Percentiles rank a stretch among this genome's conserved stretches.
Conservation (phyloP, 2,797 vertebrate genomes). For the Parotocinclus haroldoi region DNA sequence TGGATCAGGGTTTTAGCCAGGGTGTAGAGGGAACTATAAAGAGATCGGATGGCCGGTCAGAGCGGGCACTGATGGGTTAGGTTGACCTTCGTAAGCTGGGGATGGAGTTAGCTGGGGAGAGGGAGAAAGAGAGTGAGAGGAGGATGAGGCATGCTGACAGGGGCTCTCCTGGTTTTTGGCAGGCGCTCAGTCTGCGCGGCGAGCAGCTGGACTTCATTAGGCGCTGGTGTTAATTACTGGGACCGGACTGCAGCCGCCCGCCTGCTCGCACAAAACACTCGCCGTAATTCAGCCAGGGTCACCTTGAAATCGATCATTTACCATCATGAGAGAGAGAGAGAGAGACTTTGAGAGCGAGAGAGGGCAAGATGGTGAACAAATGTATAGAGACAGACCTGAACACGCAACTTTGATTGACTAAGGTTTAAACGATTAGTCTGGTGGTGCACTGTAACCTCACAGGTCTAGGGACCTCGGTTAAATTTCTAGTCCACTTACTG, state of each 20-base stretch:
- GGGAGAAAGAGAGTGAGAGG: slow-evolving; percentile 23
- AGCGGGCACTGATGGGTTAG: slow-evolving; percentile 37
- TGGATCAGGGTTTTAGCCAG: slow-evolving; percentile 18
- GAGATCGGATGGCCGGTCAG: slow-evolving; percentile 19
- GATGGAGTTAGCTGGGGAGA: slow-evolving; percentile 41
- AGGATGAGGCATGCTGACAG: slow-evolving; percentile 55
- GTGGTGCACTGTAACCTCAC: too few relatives aligned
- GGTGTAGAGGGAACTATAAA: slow-evolving; percentile 8
- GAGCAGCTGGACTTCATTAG: slow-evolving; percentile 99
- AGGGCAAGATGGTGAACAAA: slow-evolving; percentile 2
- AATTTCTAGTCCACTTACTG: too few relatives aligned
- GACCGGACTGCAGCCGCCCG: slow-evolving; percentile 74
- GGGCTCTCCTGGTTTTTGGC: slow-evolving; percentile 74
- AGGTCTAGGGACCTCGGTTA: too few relatives aligned
- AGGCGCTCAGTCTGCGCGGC: slow-evolving; percentile 75
- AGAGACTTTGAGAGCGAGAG: slow-evolving; percentile 32
- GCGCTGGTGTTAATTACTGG: slow-evolving; percentile 92
- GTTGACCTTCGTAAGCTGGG: slow-evolving; percentile 47
- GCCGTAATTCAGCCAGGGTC: slow-evolving; percentile 76
- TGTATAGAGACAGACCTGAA: background rate
- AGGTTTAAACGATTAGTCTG: too few relatives aligned
- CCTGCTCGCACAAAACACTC: slow-evolving; percentile 66
- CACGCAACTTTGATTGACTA: too few relatives aligned
- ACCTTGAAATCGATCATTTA: slow-evolving; percentile 79
- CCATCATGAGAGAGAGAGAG: slow-evolving; percentile 38